Base-by-base conservation (phyloP, 2,888 invertebrate species). In the Beris chalybata region DNA sequence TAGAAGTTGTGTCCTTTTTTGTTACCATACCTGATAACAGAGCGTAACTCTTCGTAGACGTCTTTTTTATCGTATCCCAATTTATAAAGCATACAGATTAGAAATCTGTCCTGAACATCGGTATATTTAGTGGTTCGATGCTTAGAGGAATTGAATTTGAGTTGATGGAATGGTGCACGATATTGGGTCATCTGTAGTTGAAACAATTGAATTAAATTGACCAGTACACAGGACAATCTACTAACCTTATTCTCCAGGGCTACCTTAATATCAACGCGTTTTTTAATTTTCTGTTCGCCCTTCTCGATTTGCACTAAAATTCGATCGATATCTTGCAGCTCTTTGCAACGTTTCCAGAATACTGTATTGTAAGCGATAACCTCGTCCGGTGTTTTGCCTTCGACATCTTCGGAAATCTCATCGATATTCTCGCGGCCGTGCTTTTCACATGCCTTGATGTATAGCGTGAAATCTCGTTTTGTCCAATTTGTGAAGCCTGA, bases 31-130 rank as follows among this genome's bases (percentile, higher is more conserved):
- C 92, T 86, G 56, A 99, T 94, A 1, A 95, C 90, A 0, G 95
- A 93, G 22, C 98, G 84, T 7, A 99, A 83, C 80, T 99, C 98
- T 79, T 99, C 99, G 76, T 99, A 99, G 2, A 99, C 98, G 77
- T 98, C 98, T 80, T 99, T 99, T 76, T 97, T 93, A 80, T 99
- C 98, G 76, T 99, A 98, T 43, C 99, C 99, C 38, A 99, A 84
- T 79, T 97, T 97, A 79, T 99, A 98, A 64, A 99, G 82, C 96
- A 98, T 98, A 80, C 98, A 99, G 11, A 99, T 95, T 61, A 99
- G 83, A 81, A 97, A 99, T 71, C 97, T 85, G 74, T 91, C 91
- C 75, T 91, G 90, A 73, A 90, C 90, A 78, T 91, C 90, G 0
- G 88, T 89, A 77, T 89, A 90, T 76, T 89, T 89, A 78, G 90